Evolutionary conservation across 2,797 vertebrate species (phyloP).

Genomic region (Dromococcyx pavoninus): DNA sequence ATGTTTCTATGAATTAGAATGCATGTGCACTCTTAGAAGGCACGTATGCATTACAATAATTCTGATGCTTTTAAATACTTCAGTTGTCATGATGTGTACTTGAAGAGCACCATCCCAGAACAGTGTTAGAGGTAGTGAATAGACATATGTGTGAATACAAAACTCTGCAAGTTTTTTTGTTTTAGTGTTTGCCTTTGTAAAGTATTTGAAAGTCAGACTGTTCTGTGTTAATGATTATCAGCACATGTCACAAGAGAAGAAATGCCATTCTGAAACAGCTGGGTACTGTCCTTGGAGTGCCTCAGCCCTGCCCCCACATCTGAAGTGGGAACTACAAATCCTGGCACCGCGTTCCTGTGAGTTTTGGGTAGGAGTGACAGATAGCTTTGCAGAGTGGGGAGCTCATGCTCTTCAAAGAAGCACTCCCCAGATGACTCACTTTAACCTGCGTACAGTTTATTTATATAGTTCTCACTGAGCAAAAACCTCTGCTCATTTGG

Average conservation of each 20-base stretch:
- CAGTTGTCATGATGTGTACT: not conserved
- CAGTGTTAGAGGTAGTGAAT: not conserved
- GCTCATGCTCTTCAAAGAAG: not conserved
- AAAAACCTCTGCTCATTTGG: not conserved
- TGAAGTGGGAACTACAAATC: not conserved
- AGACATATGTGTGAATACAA: not conserved
- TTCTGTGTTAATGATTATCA: not conserved
- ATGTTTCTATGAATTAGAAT: not conserved
- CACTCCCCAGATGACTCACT: accelerated
- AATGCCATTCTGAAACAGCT: not conserved
- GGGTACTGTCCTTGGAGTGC: not conserved
- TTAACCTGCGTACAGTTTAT: accelerated
- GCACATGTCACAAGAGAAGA: not conserved
- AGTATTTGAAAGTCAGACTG: not conserved
- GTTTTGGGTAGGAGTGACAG: not conserved
- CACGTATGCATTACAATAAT: not conserved
- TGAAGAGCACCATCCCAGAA: not conserved
- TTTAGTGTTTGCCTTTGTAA: not conserved
- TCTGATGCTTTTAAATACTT: not conserved
- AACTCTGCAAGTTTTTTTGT: not conserved
- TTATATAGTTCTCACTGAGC: not conserved
- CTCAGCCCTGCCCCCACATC: not conserved
- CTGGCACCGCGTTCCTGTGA: not conserved
- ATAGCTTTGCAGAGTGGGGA: not conserved
- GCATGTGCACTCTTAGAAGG: not conserved